Percentiles rank a stretch among this genome's conserved stretches.
Evolutionary conservation across 2,113 vertebrate genomes (phyloP).

Genomic region (Lagenorhynchus albirostris): DNA sequence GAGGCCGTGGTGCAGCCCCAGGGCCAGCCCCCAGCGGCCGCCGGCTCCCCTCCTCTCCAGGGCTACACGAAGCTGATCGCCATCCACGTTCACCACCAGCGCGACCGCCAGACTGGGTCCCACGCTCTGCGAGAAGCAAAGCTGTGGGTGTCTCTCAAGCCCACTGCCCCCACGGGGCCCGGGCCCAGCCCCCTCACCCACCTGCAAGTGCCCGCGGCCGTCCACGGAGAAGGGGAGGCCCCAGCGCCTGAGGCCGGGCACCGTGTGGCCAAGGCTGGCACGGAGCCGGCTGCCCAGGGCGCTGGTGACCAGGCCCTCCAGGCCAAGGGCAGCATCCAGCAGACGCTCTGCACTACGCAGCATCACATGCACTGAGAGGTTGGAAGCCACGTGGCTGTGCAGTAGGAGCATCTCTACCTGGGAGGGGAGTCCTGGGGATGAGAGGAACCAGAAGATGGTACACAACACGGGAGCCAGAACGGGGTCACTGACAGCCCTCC

Average conservation of each 20-base stretch:
- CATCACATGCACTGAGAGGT: constrained; percentile 59
- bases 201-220: constrained; percentile 81
- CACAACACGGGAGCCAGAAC: rapidly evolving
- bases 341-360: constrained; percentile 75
- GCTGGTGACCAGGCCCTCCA: constrained; percentile 37
- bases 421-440: constrained; percentile 80
- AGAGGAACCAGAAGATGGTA: not conserved
- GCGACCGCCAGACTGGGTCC: constrained; percentile 64
- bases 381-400: constrained; percentile 58
- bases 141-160: not conserved
- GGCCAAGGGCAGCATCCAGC: constrained; percentile 73
- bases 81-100: constrained; percentile 72
- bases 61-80: constrained; percentile 63
- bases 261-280: constrained; percentile 79
- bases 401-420: constrained; percentile 68
- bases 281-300: constrained; percentile 55
- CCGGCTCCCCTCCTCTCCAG: constrained; percentile 65
- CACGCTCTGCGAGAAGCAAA: constrained; percentile 69
- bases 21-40: not conserved
- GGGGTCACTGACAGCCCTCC: not conserved
- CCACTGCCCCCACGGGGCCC: rapidly evolving
- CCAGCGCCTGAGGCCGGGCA: constrained; percentile 70
- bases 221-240: constrained; percentile 79
- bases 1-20: constrained; percentile 82
- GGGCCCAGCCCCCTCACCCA: constrained; percentile 17